A percentile compares a stretch with the other conserved stretches of the same genome.
These are phyloP conservation scores for Hemicrepidius hirtus DNA, from an alignment of 2,888 invertebrate genomes.

Conservation along the genomic window DNA sequence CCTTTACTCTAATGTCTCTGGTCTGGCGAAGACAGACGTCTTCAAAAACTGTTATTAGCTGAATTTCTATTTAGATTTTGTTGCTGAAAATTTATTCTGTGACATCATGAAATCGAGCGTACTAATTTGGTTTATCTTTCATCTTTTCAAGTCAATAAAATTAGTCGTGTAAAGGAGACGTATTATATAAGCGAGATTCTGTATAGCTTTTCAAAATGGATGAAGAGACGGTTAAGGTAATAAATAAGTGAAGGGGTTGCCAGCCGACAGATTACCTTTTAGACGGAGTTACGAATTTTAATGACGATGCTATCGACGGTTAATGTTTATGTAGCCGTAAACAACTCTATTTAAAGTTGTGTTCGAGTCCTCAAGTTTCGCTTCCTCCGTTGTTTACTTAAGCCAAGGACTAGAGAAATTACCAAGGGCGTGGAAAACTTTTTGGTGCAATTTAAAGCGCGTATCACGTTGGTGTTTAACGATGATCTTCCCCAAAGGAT, in stretches of 20 bases:
- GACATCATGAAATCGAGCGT: not conserved
- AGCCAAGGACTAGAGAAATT: conserved; percentile 28
- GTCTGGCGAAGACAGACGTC: conserved; percentile 37
- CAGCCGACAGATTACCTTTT: conserved; percentile 45
- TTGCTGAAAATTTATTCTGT: conserved; percentile 6
- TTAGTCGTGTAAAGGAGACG: not conserved
- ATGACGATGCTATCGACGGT: conserved; percentile 45
- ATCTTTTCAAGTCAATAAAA: conserved; percentile 1
- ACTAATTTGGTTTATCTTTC: conserved; percentile 5
- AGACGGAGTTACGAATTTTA: conserved; percentile 45
- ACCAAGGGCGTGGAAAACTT: conserved; percentile 17
- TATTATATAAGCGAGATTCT: not conserved
- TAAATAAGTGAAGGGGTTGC: conserved; percentile 41
- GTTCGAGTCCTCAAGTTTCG: conserved; percentile 35
- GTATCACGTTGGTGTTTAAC: conserved; percentile 19
- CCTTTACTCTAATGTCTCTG: conserved; percentile 16
- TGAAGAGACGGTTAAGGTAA: conserved; percentile 35
- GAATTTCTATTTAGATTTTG: conserved; percentile 5
- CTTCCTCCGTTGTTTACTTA: conserved; percentile 39
- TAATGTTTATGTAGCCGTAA: conserved; percentile 49
- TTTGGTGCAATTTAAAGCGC: conserved; percentile 12
- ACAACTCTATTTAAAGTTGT: conserved; percentile 45
- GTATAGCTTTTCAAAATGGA: conserved; percentile 18
- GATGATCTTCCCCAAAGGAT: not conserved
- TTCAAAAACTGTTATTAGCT: conserved; percentile 9